Evolutionary conservation across 1,140 invertebrate species (phyloP).

Genomic region (Scaptomyza montana): DNA sequence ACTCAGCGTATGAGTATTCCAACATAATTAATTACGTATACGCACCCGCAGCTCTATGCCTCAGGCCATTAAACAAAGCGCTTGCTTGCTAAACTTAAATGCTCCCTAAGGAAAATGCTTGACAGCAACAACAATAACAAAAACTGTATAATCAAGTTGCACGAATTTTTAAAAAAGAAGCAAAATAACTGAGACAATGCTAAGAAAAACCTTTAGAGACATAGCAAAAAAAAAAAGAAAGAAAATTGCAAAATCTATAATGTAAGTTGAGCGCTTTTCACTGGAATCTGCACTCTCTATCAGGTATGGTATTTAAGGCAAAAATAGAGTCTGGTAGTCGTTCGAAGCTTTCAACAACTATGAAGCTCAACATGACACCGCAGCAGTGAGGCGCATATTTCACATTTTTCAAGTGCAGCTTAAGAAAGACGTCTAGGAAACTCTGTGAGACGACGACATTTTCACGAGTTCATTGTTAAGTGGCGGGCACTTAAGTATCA

Average conservation of each 20-base stretch:
- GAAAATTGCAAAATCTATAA: not conserved
- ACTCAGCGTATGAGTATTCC: constrained; percentile 56
- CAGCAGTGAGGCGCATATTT: constrained; percentile 32
- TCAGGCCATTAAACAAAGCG: constrained; percentile 14
- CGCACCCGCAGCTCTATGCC: constrained; percentile 19
- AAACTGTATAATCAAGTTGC: not conserved
- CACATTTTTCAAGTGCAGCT: constrained; percentile 36
- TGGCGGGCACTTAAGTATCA: constrained; percentile 56
- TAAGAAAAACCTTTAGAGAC: not conserved
- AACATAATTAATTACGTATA: constrained; percentile 68
- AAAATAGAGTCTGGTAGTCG: too few species aligned
- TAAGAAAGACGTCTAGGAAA: constrained; percentile 26
- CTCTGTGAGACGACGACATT: constrained; percentile 20
- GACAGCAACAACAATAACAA: constrained; percentile 7
- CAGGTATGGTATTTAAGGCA: not conserved
- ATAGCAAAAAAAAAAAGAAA: not conserved
- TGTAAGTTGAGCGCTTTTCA: not conserved
- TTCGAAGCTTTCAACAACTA: constrained; percentile 5
- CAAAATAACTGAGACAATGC: not conserved
- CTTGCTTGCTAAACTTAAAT: not conserved
- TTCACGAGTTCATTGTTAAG: constrained; percentile 54
- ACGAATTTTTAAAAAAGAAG: constrained; percentile 6
- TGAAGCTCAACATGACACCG: constrained; percentile 27
- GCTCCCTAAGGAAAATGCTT: constrained; percentile 17
- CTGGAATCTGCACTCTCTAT: not conserved